Evolutionary conservation across 1,140 invertebrate species (phyloP).

Genomic region (Leptopilina clavipes): DNA sequence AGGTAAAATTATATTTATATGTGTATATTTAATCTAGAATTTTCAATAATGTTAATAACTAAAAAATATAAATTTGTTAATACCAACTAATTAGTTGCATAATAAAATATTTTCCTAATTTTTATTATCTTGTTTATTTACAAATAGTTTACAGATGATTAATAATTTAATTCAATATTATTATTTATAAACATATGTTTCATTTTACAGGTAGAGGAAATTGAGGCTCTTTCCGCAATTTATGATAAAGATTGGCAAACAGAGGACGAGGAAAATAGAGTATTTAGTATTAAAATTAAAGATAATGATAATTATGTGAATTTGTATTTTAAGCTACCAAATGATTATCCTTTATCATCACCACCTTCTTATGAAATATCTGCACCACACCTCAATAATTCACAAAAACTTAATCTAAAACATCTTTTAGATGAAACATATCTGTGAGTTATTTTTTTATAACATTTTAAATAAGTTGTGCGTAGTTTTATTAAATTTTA

Average conservation of each 20-base stretch:
- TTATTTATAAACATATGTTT: slow-evolving; percentile 18
- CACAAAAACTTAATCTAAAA: slow-evolving; percentile 76
- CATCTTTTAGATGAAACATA: slow-evolving; percentile 80
- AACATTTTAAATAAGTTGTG: slow-evolving; percentile 41
- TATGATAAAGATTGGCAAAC: slow-evolving; percentile 83
- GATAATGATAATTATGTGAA: slow-evolving; percentile 73
- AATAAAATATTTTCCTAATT: no score
- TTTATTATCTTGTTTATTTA: no score
- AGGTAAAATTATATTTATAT: slow-evolving; percentile 44
- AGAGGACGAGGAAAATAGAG: slow-evolving; percentile 76
- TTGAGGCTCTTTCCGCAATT: slow-evolving; percentile 84
- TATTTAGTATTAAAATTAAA: slow-evolving; percentile 77
- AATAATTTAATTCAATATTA: no score
- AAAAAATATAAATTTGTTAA: not conserved
- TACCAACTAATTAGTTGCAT: no score
- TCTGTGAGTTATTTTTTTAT: slow-evolving; percentile 75
- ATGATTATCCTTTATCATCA: slow-evolving; percentile 79
- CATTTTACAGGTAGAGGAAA: slow-evolving; percentile 79
- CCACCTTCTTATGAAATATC: slow-evolving; percentile 84
- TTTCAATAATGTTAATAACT: not conserved
- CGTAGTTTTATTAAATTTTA: slow-evolving; percentile 45
- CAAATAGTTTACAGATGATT: no score
- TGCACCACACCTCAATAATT: slow-evolving; percentile 81
- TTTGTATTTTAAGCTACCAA: slow-evolving; percentile 78
- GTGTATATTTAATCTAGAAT: not conserved